Conservation (phyloP, 2,797 vertebrate species). For the Pterois miles region DNA sequence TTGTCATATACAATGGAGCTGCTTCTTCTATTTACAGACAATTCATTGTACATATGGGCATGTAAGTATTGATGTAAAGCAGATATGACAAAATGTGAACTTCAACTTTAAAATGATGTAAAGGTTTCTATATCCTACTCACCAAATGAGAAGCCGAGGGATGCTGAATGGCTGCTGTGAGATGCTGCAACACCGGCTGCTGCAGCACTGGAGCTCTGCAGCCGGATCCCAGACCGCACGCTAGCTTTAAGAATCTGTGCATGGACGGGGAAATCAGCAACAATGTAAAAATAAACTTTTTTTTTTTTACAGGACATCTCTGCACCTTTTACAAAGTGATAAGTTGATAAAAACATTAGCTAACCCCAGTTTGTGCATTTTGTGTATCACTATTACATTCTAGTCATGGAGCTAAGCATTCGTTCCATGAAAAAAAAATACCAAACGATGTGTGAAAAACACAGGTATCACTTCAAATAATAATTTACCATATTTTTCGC, state of each 20-base stretch:
- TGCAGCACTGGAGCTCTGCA: slow-evolving; percentile 75
- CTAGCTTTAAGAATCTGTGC: slow-evolving; percentile 73
- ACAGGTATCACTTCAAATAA: background rate
- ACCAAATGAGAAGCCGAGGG: slow-evolving; percentile 82
- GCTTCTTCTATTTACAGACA: background rate
- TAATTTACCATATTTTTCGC: too few relatives aligned
- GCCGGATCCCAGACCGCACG: slow-evolving; percentile 72
- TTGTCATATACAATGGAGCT: background rate
- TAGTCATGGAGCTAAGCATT: background rate
- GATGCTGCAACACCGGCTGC: slow-evolving; percentile 37
- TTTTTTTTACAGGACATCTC: background rate
- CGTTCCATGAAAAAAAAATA: background rate
- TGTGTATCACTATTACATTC: background rate
- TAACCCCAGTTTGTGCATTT: background rate
- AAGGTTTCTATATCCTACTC: background rate
- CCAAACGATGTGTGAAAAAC: background rate
- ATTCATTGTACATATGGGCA: background rate
- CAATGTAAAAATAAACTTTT: too few relatives aligned
- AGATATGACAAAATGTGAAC: background rate
- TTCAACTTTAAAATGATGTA: background rate
- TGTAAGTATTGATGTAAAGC: background rate
- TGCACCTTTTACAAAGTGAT: background rate
- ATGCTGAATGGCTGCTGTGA: background rate
- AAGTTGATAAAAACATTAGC: background rate
- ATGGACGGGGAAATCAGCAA: background rate